phyloP scores from a whole-genome alignment of 30 jellyfish, hydroid and myxozoan species.

The Aurelia coerulea region DNA sequence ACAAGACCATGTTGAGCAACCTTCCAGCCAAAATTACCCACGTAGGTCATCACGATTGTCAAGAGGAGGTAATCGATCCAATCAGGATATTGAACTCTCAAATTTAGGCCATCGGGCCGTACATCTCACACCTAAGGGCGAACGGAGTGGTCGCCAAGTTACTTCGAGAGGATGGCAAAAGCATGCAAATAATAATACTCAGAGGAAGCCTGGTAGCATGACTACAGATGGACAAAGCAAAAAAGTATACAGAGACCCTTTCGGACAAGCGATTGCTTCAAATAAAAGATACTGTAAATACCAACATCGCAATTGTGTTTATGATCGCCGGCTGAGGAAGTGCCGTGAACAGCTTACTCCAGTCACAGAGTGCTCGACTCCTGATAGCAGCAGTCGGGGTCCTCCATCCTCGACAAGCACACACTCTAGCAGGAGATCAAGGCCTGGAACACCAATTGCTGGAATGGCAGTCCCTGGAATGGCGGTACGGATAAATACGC shows the following conservation, averaged over 20 bases:
- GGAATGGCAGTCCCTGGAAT: constrained; percentile 50
- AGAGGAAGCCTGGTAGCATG: not conserved
- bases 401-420: constrained; percentile 35
- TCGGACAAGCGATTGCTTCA: constrained; percentile 15
- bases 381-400: constrained; percentile 70
- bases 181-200: not conserved
- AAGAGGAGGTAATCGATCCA: not conserved
- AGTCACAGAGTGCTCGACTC: constrained; percentile 74
- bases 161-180: constrained; percentile 36
- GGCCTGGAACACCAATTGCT: constrained; percentile 83
- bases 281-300: constrained; percentile 40
- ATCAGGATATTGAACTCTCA: constrained; percentile 41
- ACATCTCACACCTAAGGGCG: constrained; percentile 16
- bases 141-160: constrained; percentile 20
- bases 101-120: constrained; percentile 31
- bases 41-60: not conserved
- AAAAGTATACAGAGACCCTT: constrained; percentile 55
- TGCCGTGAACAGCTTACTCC: constrained; percentile 76
- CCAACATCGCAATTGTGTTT: constrained; percentile 52
- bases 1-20: not conserved
- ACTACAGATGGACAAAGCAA: not conserved
- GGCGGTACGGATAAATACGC: constrained; percentile 32
- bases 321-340: constrained; percentile 56
- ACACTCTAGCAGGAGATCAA: constrained; percentile 25
- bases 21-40: not conserved